A percentile compares a stretch with the other conserved stretches of the same genome.
Evolutionary conservation across 2,113 vertebrate genomes (phyloP).

Genomic region (Mus spicilegus): DNA sequence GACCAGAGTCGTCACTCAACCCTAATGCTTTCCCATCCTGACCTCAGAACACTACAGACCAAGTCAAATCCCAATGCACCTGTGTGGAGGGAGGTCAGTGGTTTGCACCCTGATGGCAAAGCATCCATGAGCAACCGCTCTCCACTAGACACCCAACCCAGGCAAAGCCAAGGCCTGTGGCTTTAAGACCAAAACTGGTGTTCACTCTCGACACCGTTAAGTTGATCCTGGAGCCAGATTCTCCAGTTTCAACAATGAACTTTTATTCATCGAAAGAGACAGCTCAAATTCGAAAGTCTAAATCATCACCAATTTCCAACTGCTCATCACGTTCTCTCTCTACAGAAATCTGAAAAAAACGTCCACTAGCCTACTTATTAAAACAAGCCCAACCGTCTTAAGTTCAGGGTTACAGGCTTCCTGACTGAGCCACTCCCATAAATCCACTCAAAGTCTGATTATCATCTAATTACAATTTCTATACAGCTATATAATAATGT

Average conservation of each 20-base stretch:
- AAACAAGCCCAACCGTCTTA: constrained; percentile 78
- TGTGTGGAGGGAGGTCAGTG: neutral
- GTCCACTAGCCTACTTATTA: constrained; percentile 73
- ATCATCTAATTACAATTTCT: constrained; percentile 86
- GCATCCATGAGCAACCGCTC: neutral
- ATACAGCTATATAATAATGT: constrained; percentile 81
- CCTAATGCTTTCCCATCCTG: neutral
- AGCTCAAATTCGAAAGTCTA: constrained; percentile 15
- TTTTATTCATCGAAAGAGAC: neutral
- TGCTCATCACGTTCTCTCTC: constrained; percentile 34
- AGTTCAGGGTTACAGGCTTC: constrained; percentile 84
- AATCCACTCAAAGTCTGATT: constrained; percentile 83
- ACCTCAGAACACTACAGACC: neutral
- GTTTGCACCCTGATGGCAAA: neutral
- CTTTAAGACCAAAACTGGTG: constrained; percentile 12
- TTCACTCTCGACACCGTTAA: neutral
- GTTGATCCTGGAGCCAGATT: neutral
- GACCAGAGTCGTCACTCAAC: neutral
- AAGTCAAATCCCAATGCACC: neutral
- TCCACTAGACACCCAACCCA: neutral
- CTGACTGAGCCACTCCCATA: constrained; percentile 83
- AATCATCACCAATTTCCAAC: constrained; percentile 46
- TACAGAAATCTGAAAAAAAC: constrained; percentile 54
- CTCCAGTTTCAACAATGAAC: neutral
- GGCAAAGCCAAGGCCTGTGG: neutral